Evolutionary conservation across 92 coral and sea anemone species (phyloP).

Genomic region (Bergia puertoricense): DNA sequence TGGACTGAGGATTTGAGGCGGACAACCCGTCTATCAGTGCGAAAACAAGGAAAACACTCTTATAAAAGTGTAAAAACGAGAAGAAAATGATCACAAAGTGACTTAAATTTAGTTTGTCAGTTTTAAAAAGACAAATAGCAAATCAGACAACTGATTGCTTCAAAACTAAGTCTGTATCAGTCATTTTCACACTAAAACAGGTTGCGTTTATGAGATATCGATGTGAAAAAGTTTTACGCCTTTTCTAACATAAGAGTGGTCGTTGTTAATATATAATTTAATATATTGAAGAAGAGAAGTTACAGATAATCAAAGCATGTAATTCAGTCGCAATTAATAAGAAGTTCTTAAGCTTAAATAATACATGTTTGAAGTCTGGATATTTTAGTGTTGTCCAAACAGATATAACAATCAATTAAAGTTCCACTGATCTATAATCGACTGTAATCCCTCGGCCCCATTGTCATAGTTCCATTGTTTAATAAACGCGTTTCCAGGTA

Average conservation of each 20-base stretch:
- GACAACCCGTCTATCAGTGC: background rate
- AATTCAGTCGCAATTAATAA: background rate
- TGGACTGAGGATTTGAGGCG: too few relatives aligned
- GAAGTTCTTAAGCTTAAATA: background rate
- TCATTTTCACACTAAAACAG: background rate
- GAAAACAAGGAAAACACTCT: background rate
- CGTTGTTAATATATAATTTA: background rate
- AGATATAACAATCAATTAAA: too few relatives aligned
- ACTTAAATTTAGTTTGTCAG: too few relatives aligned
- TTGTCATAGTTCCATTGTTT: background rate
- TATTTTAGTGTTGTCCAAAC: background rate
- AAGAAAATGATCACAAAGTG: background rate
- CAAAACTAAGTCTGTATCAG: too few relatives aligned
- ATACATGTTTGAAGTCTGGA: background rate
- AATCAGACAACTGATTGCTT: background rate
- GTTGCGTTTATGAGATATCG: background rate
- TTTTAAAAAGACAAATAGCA: background rate
- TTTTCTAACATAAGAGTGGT: background rate
- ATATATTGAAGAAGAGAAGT: background rate
- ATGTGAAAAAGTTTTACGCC: background rate
- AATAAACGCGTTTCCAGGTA: background rate
- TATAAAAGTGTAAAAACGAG: too few relatives aligned
- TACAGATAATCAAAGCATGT: background rate
- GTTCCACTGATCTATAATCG: background rate
- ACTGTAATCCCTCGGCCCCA: background rate